Evolutionary conservation across 1,140 invertebrate genomes (phyloP).

Genomic region (Drosophila chauvacae): DNA sequence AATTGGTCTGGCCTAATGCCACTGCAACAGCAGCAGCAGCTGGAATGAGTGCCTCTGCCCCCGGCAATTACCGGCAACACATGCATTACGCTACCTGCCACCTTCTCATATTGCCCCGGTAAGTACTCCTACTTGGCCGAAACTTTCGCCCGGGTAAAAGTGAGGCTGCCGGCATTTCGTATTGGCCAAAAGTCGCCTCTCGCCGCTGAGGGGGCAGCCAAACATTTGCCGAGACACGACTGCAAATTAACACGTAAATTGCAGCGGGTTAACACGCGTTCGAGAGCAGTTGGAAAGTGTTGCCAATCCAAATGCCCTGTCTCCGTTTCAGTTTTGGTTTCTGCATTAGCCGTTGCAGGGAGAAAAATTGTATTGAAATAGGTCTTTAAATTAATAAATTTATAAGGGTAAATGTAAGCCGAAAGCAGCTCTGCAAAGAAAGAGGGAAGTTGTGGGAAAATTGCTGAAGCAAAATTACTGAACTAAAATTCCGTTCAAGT

Average conservation of each 20-base stretch:
- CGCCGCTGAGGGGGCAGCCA: conserved; percentile 30
- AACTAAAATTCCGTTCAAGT: too few relatives aligned
- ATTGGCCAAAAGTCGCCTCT: conserved; percentile 11
- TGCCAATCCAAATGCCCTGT: conserved; percentile 44
- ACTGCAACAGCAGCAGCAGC: conserved; percentile 44
- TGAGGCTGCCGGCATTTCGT: conserved; percentile 37
- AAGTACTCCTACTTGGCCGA: conserved; percentile 22
- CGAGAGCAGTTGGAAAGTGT: conserved; percentile 50
- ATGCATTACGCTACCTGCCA: conserved; percentile 64
- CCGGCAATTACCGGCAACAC: conserved; percentile 71
- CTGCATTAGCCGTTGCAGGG: conserved; percentile 3
- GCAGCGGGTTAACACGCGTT: conserved; percentile 73
- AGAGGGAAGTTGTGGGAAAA: too few relatives aligned
- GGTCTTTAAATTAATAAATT: not conserved
- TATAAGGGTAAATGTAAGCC: too few relatives aligned
- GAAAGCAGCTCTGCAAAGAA: not conserved
- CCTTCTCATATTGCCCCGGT: conserved; percentile 34
- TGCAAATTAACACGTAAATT: conserved; percentile 82
- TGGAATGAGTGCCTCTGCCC: conserved; percentile 15
- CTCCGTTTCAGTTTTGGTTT: conserved; percentile 10
- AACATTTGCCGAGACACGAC: conserved; percentile 68
- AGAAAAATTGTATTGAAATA: not conserved
- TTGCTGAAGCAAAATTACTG: too few relatives aligned
- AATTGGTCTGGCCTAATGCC: conserved; percentile 45
- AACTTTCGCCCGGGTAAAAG: conserved; percentile 73